Conservation (phyloP, 2,888 invertebrate genomes). For the Drosophila yooni region DNA sequence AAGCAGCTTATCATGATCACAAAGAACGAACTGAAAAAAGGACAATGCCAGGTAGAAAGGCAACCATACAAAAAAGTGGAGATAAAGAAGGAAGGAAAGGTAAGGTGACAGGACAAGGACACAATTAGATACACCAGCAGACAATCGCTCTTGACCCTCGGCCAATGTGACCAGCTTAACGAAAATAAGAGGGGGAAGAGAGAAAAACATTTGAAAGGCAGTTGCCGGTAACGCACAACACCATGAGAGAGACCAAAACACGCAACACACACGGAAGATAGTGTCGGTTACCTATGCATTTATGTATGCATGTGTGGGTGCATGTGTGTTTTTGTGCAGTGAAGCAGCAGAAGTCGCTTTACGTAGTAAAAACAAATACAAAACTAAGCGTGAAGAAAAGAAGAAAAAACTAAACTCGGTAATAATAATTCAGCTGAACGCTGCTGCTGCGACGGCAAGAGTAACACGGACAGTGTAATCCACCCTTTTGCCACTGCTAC, state of each 20-base stretch:
- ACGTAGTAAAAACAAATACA: constrained; percentile 67
- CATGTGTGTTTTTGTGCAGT: constrained; percentile 55
- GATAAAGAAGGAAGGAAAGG: constrained; percentile 11
- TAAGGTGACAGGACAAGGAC: constrained; percentile 41
- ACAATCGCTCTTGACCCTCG: constrained; percentile 65
- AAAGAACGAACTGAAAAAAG: constrained; percentile 26
- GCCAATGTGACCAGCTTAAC: constrained; percentile 22
- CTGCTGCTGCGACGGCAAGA: constrained; percentile 27
- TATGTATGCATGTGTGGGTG: constrained; percentile 24
- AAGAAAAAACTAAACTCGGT: constrained; percentile 48
- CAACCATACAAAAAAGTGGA: constrained; percentile 51
- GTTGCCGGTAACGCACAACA: constrained; percentile 63
- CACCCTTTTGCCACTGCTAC: constrained; percentile 62
- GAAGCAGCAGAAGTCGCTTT: constrained; percentile 79
- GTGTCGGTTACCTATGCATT: constrained; percentile 60
- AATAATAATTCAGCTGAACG: constrained; percentile 58
- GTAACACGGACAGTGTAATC: constrained; percentile 62
- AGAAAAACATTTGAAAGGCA: constrained; percentile 54
- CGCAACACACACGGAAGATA: constrained; percentile 52
- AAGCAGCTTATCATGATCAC: constrained; percentile 47
- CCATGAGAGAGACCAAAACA: constrained; percentile 35
- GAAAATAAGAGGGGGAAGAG: constrained; percentile 21
- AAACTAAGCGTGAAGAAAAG: constrained; percentile 52
- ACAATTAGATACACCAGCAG: constrained; percentile 46
- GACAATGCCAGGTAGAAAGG: constrained; percentile 35